A percentile compares a stretch with the other conserved stretches of the same genome.
Evolutionary conservation across 2,797 vertebrate species (phyloP).

Genomic region (Leptodactylus fallax): DNA sequence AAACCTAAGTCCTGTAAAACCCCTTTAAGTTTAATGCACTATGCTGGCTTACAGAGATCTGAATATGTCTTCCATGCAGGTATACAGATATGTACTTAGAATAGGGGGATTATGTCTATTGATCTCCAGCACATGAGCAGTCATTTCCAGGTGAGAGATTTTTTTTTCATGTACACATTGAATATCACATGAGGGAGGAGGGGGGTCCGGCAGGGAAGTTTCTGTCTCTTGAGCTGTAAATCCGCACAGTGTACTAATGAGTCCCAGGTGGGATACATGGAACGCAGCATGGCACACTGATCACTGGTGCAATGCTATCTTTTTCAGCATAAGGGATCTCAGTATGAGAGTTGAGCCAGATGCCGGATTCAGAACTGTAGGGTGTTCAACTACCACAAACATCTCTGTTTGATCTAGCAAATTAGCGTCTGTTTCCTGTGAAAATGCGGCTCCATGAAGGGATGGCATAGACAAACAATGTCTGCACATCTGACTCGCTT

Average conservation of each 20-base stretch:
- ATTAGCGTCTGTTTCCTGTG: constrained; percentile 38
- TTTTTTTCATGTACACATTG: not conserved
- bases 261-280: not conserved
- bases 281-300: not conserved
- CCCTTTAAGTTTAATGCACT: too few relatives aligned
- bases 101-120: too few relatives aligned
- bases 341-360: constrained; percentile 31
- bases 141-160: not conserved
- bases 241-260: not conserved
- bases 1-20: too few relatives aligned
- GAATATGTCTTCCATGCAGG: too few relatives aligned
- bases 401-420: constrained; percentile 55
- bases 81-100: too few relatives aligned
- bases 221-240: not conserved
- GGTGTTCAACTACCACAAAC: constrained; percentile 44
- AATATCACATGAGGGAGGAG: not conserved
- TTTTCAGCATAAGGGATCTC: constrained; percentile 6
- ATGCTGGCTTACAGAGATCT: too few relatives aligned
- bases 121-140: too few relatives aligned
- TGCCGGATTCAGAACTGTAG: constrained; percentile 29
- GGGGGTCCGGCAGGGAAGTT: not conserved
- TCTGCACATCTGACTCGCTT: constrained; percentile 53
- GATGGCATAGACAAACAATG: constrained; percentile 52
- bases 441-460: constrained; percentile 33
- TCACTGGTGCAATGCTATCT: constrained; percentile 24